Percentiles rank a stretch among this genome's conserved stretches.
These are phyloP conservation scores for Lampropteryx suffumata DNA, from an alignment of 2,888 invertebrate species.

Conservation along the genomic window DNA sequence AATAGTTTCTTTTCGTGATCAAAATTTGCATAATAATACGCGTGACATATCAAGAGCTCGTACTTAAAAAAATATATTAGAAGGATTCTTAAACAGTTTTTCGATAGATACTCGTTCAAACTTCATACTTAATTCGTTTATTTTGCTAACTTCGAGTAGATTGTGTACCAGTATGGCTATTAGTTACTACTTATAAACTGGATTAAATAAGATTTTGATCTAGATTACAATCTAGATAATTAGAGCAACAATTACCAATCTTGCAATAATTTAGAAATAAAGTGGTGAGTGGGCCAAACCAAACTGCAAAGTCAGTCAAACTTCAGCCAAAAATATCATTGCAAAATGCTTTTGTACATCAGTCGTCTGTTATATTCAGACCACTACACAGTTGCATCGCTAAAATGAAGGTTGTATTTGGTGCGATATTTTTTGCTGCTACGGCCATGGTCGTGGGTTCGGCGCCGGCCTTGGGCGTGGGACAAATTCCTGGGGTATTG, in stretches of 20 bases:
- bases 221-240: not conserved
- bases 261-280: conserved; percentile 47
- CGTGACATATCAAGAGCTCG: too few relatives aligned
- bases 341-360: conserved; percentile 62
- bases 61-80: too few relatives aligned
- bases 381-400: conserved; percentile 48
- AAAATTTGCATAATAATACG: too few relatives aligned
- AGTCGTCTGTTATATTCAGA: conserved; percentile 41
- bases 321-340: conserved; percentile 42
- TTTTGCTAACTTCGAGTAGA: too few relatives aligned
- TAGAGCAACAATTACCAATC: conserved; percentile 7
- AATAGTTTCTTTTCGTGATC: too few relatives aligned
- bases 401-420: conserved; percentile 57
- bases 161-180: too few relatives aligned
- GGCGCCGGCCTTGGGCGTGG: conserved; percentile 41
- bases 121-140: too few relatives aligned
- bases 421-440: conserved; percentile 37
- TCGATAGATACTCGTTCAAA: too few relatives aligned
- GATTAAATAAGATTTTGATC: conserved; percentile 17
- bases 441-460: conserved; percentile 41
- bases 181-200: too few relatives aligned
- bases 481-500: conserved; percentile 27
- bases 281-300: conserved; percentile 18
- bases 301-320: conserved; percentile 52
- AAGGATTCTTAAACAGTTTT: too few relatives aligned